Base-by-base conservation (phyloP, 2,888 invertebrate genomes). In the Himalopsyche japonica region DNA sequence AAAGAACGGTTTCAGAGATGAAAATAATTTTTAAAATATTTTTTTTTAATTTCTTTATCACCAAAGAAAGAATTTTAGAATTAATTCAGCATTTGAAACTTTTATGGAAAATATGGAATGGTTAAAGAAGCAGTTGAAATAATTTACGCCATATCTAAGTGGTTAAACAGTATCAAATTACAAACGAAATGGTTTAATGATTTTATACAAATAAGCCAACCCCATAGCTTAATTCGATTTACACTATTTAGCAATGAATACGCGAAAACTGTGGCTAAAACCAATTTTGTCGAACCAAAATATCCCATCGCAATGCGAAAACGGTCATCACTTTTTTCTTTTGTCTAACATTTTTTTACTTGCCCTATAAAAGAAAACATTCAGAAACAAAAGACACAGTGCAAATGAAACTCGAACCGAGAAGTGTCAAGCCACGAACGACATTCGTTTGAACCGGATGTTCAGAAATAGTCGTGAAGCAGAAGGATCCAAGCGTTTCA, bases 351-450 rank as follows among this genome's bases (percentile, higher is more conserved):
- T 34, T 77, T 77, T 76, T 77, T 77, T 77, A n/a, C 10, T 34
- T 77, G 37, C 77, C 77, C 34, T 37, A 77, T 37, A 77, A 77
- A 77, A 77, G 43, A 77, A 70, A 70, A 70, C 70, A 70, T 70
- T 70, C 27, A 24, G 20, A 70, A 70, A 70, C 70, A 70, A 70
- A 70, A 70, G 70, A 70, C 27, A 70, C 15, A 24, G 24, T 70
- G 70, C 70, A 27, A 70, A 70, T 70, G 70, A 70, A 70, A 70
- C 70, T 70, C 12, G 70, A 27, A 27, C 27, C 70, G 30, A 70
- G 70, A 70, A 70, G 70, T 70, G 70, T 70, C 70, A 70, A 70
- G 70, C 70, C 70, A 70, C 70, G 70, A 70, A 70, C 27, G 27
- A 27, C 70, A 30, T 70, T 70, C 70, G 70, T 70, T 70, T 70